These are phyloP conservation scores for Tromatobia lineatoria DNA, from an alignment of 2,888 invertebrate genomes.

Conservation along the genomic window DNA sequence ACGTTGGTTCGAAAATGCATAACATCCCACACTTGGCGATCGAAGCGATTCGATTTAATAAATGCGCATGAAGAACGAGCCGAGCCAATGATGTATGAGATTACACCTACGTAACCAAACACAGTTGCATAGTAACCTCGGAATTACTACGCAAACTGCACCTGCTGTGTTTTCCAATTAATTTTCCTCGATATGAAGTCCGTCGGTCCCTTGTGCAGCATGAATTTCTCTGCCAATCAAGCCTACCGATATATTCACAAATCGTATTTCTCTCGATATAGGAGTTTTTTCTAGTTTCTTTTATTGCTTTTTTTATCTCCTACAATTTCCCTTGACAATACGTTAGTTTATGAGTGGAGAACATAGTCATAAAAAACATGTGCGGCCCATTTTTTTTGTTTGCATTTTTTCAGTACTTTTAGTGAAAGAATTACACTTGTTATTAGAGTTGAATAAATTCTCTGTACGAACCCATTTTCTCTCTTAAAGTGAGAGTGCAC, in stretches of 20 bases:
- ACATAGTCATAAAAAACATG: background rate
- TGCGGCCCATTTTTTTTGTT: too few relatives aligned
- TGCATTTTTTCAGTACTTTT: too few relatives aligned
- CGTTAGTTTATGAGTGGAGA: background rate
- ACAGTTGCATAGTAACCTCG: background rate
- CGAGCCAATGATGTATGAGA: background rate
- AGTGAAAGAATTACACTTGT: too few relatives aligned
- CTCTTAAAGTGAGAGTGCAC: too few relatives aligned
- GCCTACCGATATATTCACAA: constrained; percentile 14
- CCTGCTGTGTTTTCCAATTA: constrained; percentile 22
- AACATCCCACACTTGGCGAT: background rate
- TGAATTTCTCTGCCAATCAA: constrained; percentile 28
- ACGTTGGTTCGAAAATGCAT: background rate
- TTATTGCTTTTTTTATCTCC: constrained; percentile 8
- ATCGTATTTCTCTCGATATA: constrained; percentile 22
- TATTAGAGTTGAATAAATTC: too few relatives aligned
- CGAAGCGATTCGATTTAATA: constrained; percentile 20
- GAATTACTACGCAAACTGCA: constrained; percentile 1
- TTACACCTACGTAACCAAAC: background rate
- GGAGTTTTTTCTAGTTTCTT: background rate
- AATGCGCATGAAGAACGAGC: background rate
- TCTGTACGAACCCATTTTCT: too few relatives aligned
- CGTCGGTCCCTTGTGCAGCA: constrained; percentile 12
- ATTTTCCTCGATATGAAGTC: constrained; percentile 21
- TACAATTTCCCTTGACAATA: constrained; percentile 29